Evolutionary conservation across 1,140 invertebrate species (phyloP).

Genomic region (Harlomillsia oculata): DNA sequence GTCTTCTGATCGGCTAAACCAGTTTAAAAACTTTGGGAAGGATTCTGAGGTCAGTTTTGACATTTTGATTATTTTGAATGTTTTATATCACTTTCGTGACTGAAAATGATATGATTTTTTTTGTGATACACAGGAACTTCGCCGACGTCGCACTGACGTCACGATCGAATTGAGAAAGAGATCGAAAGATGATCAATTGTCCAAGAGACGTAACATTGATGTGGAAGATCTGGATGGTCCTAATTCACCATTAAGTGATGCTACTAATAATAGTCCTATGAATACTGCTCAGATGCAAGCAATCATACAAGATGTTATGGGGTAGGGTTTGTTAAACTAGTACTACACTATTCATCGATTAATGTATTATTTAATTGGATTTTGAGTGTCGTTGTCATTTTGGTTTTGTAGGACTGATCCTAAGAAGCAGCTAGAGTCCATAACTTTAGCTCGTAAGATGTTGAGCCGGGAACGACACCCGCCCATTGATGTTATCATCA

Average conservation of each 20-base stretch:
- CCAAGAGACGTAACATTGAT: constrained; percentile 81
- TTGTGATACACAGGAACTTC: constrained; percentile 58
- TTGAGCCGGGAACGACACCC: constrained; percentile 86
- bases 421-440: constrained; percentile 58
- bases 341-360: neutral
- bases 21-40: constrained; percentile 44
- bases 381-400: neutral
- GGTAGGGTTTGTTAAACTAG: neutral
- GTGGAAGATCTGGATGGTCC: constrained; percentile 39
- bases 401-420: constrained; percentile 47
- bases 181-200: constrained; percentile 88
- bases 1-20: constrained; percentile 36
- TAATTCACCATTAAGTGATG: neutral
- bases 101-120: neutral
- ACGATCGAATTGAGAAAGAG: constrained; percentile 84
- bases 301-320: constrained; percentile 6
- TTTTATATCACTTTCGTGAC: neutral
- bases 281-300: neutral
- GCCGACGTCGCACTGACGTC: constrained; percentile 74
- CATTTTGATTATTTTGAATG: neutral
- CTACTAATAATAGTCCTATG: neutral
- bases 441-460: constrained; percentile 73
- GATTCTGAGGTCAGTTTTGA: constrained; percentile 40
- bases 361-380: neutral
- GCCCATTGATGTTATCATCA: constrained; percentile 84